These are phyloP conservation scores for Notarius quadriscutis DNA, from an alignment of 2,113 vertebrate species.

Conservation along the genomic window DNA sequence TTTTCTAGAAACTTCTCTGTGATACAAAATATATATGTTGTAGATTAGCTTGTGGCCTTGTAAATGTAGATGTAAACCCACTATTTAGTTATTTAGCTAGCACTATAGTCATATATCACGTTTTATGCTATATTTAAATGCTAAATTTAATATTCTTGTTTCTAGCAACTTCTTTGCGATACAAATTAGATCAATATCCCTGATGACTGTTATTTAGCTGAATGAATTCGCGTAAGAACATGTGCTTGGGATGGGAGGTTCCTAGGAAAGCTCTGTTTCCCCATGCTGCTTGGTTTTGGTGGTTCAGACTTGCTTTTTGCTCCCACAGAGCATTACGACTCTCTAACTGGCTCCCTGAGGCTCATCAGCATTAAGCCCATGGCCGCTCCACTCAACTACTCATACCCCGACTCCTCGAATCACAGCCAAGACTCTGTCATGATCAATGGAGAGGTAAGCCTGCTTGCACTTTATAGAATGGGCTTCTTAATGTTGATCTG, in stretches of 20 bases:
- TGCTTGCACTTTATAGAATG: constrained; percentile 23
- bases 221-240: not conserved
- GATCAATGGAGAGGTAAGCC: constrained; percentile 89
- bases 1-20: not conserved
- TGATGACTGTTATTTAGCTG: not conserved
- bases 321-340: constrained; percentile 78
- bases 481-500: not conserved
- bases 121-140: not conserved
- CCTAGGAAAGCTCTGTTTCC: not conserved
- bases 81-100: not conserved
- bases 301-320: constrained; percentile 9
- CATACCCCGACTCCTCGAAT: constrained; percentile 81
- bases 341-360: constrained; percentile 89
- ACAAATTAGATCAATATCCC: not conserved
- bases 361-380: constrained; percentile 92
- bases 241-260: not conserved
- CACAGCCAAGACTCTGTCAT: constrained; percentile 88
- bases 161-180: no score
- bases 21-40: not conserved
- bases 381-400: constrained; percentile 78
- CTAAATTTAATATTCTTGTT: not conserved
- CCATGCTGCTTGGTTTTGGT: not conserved
- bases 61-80: not conserved
- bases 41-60: not conserved
- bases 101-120: not conserved